Conservation (phyloP, 2,797 vertebrate genomes). For the Leptatherina wallacei region DNA sequence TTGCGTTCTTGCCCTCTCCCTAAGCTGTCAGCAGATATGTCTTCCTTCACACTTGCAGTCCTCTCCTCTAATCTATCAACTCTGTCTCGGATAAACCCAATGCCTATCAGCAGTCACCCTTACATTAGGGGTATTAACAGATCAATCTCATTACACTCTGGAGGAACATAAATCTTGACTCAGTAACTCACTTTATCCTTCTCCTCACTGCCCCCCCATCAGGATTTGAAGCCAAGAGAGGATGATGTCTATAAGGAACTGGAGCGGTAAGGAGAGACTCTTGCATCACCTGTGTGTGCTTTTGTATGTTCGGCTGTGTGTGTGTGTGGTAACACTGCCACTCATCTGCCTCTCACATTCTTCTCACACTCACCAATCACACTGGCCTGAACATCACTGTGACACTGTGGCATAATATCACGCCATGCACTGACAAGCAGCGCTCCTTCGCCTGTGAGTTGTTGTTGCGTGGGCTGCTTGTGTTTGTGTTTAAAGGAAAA, state of each 20-base stretch:
- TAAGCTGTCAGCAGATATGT: conserved; percentile 64
- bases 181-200: conserved; percentile 49
- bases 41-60: conserved; percentile 49
- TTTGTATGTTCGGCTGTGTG: conserved; percentile 32
- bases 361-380: conserved; percentile 64
- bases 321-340: conserved; percentile 41
- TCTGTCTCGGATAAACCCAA: conserved; percentile 60
- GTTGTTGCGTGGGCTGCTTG: conserved; percentile 62
- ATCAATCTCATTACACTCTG: conserved; percentile 74
- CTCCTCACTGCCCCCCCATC: conserved; percentile 27
- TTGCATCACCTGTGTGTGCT: conserved; percentile 60
- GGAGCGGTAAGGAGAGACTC: conserved; percentile 77
- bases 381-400: conserved; percentile 66
- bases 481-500: conserved; percentile 66
- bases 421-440: conserved; percentile 62
- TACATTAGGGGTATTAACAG: conserved; percentile 81
- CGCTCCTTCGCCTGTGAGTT: conserved; percentile 55
- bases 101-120: conserved; percentile 61
- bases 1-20: conserved; percentile 33
- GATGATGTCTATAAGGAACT: conserved; percentile 85
- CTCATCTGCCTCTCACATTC: conserved; percentile 60
- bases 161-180: conserved; percentile 72
- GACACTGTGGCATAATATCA: conserved; percentile 67
- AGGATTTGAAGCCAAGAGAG: conserved; percentile 85
- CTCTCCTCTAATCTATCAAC: conserved; percentile 55